phyloP scores from a whole-genome alignment of 2,113 vertebrate species.

The Cariama cristata region DNA sequence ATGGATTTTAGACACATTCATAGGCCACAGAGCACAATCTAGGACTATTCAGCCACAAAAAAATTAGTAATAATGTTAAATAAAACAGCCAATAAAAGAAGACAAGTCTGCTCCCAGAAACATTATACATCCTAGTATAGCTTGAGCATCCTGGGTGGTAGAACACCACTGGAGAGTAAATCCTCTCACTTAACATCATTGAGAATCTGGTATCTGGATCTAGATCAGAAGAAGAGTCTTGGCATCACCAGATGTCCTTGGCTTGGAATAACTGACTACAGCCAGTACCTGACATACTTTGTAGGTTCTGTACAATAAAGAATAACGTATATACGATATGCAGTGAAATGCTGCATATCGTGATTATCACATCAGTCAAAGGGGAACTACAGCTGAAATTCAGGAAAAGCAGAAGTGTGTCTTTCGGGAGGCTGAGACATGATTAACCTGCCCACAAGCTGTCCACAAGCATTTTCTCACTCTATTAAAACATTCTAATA shows the following conservation, averaged over 20 bases:
- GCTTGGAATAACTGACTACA: background rate
- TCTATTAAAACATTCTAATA: background rate
- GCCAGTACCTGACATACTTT: background rate
- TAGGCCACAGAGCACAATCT: background rate
- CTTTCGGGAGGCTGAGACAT: background rate
- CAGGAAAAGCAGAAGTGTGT: background rate
- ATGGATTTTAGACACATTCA: background rate
- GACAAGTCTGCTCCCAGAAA: background rate
- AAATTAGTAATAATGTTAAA: background rate
- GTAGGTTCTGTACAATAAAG: background rate
- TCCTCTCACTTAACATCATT: background rate
- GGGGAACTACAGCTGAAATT: background rate
- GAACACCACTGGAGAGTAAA: background rate
- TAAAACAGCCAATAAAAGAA: background rate
- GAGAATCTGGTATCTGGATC: background rate
- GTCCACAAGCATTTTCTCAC: background rate
- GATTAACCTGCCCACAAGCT: background rate
- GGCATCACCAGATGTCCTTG: background rate
- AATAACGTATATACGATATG: accelerated
- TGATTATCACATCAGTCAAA: background rate
- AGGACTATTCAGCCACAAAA: background rate
- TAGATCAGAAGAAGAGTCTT: background rate
- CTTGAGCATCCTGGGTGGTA: background rate
- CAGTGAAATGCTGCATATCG: background rate
- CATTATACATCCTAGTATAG: background rate